Conservation (phyloP, 2,888 invertebrate genomes). For the Gerosis bhagava region DNA sequence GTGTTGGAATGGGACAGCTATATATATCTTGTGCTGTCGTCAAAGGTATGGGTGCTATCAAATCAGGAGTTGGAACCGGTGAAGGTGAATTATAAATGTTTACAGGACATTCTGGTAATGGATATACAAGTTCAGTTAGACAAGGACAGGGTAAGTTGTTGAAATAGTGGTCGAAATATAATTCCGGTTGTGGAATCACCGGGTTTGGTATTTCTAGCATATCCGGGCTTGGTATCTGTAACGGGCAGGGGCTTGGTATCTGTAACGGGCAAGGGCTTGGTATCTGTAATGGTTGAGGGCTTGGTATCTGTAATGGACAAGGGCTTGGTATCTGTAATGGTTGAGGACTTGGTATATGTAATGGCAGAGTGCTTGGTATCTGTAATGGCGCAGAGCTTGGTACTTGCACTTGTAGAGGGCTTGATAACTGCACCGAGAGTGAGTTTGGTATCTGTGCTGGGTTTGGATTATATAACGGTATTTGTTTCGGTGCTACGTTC, state of each 20-base stretch:
- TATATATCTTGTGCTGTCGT: slow-evolving; percentile 6
- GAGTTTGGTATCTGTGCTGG: too few species aligned
- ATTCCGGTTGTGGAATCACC: neutral
- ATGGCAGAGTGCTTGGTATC: neutral
- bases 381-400: neutral
- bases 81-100: too few species aligned
- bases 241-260: neutral
- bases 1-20: slow-evolving; percentile 8
- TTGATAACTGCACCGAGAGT: neutral
- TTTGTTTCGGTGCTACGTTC: too few species aligned
- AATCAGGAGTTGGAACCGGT: neutral
- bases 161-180: too few species aligned
- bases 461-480: too few species aligned
- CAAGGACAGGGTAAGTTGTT: too few species aligned
- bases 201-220: neutral
- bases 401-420: neutral
- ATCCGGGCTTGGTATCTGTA: neutral
- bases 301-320: neutral
- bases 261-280: neutral
- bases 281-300: neutral
- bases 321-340: neutral
- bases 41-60: neutral
- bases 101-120: too few species aligned
- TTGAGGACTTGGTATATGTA: neutral
- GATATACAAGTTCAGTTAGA: too few species aligned